Evolutionary conservation across 2,113 vertebrate genomes (phyloP), one percentile per base, ranked within the genome.

Genomic region (Rhabdomys dilectus): DNA sequence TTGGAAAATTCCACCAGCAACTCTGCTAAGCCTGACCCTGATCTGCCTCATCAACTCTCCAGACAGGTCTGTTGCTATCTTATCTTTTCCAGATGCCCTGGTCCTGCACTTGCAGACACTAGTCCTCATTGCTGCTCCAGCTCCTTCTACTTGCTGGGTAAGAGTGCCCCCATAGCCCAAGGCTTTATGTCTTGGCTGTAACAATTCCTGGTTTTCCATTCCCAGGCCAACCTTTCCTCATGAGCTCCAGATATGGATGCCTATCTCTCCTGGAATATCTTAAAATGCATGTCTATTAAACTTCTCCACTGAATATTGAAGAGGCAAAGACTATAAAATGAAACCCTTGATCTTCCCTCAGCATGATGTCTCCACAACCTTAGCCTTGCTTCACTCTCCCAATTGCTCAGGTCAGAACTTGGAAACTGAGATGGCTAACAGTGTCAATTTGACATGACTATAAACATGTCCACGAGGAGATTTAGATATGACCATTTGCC

Each of bases 1-100:
- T 93, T 98, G 98, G 92, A 97, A 98, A 98, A 98, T 97, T 97
- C 96, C 97, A 97, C 80, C 39, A 94, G 95, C 68, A 96, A 86
- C 93, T 17, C 0, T 73, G 68, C 5, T 89, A 56, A 53, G 82
- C 95, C 88, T 96, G 72, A 72, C 34, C 34, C 92, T 0, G 0
- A 96, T 94, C 88, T 0, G 2, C 45, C 96, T 64, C 78, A 97
- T 93, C 91, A 93, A 87, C 58, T 93, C 77, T 88, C 82, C 10
- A 76, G 73, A 96, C 39, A 90, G 78, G 81, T 87, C 97, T 62
- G 36, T 53, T 93, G 9, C 82, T 60, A 64, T 82, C 24, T 93
- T 89, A 66, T 92, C 66, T 91, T 82, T 92, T 84, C 95, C 95
- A 36, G 72, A 51, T 1, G 42, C 48, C 16, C 34, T 36, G 1